Conservation (phyloP, 2,888 invertebrate species). For the Drosophila histrio region DNA sequence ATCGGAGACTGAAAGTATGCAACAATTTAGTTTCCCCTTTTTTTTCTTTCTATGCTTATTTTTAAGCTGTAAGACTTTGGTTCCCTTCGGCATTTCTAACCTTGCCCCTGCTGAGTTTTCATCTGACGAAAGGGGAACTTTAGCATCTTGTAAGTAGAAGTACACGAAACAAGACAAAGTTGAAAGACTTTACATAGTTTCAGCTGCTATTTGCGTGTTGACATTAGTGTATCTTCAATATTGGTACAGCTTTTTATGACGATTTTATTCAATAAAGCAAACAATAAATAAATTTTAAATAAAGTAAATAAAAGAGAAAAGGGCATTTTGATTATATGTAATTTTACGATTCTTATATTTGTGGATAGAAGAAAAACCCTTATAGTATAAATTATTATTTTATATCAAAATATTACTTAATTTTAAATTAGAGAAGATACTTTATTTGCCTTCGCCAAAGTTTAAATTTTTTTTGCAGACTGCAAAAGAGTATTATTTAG, state of each 20-base stretch:
- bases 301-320: no score
- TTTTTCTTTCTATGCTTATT: conserved; percentile 13
- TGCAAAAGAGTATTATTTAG: background rate
- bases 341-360: no score
- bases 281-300: no score
- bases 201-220: conserved; percentile 36
- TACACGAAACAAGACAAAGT: conserved; percentile 44
- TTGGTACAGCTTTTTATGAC: background rate
- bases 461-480: background rate
- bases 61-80: conserved; percentile 13
- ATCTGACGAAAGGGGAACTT: background rate
- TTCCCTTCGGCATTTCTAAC: conserved; percentile 26
- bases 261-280: background rate
- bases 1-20: conserved; percentile 56
- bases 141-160: conserved; percentile 14
- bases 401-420: no score
- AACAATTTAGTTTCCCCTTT: conserved; percentile 42
- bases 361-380: no score
- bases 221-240: conserved; percentile 44
- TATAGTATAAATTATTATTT: no score
- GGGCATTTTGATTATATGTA: no score
- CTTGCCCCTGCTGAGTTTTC: background rate
- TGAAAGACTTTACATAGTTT: conserved; percentile 51
- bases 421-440: no score
- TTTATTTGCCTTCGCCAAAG: background rate